Evolutionary conservation across 1,140 invertebrate genomes (phyloP), one percentile per base, ranked within the genome.

Genomic region (Gryon sp.): DNA sequence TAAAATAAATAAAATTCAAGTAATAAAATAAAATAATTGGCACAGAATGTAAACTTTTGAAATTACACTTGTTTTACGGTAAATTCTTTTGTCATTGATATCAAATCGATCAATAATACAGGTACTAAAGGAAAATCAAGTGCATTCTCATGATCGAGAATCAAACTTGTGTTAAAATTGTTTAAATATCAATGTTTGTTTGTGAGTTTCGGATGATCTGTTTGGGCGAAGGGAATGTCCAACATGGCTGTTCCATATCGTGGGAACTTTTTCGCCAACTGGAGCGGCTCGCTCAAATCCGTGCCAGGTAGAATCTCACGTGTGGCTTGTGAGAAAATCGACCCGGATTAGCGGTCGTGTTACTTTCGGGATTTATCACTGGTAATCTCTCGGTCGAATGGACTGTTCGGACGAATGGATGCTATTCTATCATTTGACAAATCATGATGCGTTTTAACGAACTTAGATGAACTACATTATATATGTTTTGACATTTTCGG

Each of bases 261-360:
- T 86, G 84, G 85, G 86, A 87, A 87, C 81, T 62, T 85, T 86
- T 85, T 82, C 85, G 81, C 82, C 82, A 87, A 87, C 84, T 87
- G 78, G 86, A 87, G 85, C 85, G 85, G 36, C 50, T 46, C 81
- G 68, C 7, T 69, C 74, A 68, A 79, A 82, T 78, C 74, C 22
- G 69, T 60, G 78, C 80, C 84, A 86, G 84, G 84, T 86, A 86
- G 60, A 78, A 78, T 83, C 83, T 84, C 83, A 82, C 83, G 81
- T 81, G 73, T 69, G 50, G 48, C 74, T 84, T 85, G 84, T 84
- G 84, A 85, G 84, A 86, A 86, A 85, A 85, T 83, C 78, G 60
- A 46, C 48, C 72, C 4, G 62, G 76, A 78, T 73, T 73, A 72
- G 76, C 59, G 38, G 57, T 30, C 48, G 52, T 60, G 59, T 70